Evolutionary conservation across 1,140 invertebrate species (phyloP), one percentile per base, ranked within the genome.

Genomic region (Harlomillsia oculata): DNA sequence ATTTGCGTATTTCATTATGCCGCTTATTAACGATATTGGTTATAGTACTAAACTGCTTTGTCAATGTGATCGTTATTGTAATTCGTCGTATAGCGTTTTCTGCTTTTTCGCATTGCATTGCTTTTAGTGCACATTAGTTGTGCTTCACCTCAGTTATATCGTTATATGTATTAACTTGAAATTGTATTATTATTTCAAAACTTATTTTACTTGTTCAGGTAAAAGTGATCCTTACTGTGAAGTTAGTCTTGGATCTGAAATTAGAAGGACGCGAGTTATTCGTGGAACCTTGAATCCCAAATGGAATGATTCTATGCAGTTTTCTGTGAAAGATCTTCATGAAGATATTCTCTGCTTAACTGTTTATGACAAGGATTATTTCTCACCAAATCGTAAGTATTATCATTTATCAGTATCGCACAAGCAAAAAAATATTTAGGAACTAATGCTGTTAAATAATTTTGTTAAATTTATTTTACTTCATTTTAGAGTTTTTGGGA

Each of bases 291-390:
- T 77, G 44, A 81, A 80, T 70, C 82, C 84, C 16, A 74, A 82
- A 54, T 89, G 85, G 85, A 85, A 88, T 70, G 75, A 79, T 14
- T 82, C 82, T n/a, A 88, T 89, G 85, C 85, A 88, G 71, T 88
- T 89, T 70, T 78, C 82, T 58, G 77, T 88, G 18, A 81, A 82
- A 46, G 81, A 86, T 69, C 67, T 87, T 3, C 67, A 80, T 9
- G 78, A 84, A 67, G 86, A 89, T 69, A 80, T 83, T 13, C 73
- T 89, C 6, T 84, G 81, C 62, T 79, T 89, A 46, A 82, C 81
- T 14, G 83, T 87, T n/a, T 85, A 81, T 67, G 83, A 87, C 67
- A 80, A 82, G 67, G 83, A 84, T 65, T 75, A 82, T 40, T 89
- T 83, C 67, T 81, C 81, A 60, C 85, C 85, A 16, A 84, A 88